Percentiles rank a stretch among this genome's conserved stretches.
Evolutionary conservation across 2,113 vertebrate species (phyloP).

Genomic region (Oplegnathus fasciatus): DNA sequence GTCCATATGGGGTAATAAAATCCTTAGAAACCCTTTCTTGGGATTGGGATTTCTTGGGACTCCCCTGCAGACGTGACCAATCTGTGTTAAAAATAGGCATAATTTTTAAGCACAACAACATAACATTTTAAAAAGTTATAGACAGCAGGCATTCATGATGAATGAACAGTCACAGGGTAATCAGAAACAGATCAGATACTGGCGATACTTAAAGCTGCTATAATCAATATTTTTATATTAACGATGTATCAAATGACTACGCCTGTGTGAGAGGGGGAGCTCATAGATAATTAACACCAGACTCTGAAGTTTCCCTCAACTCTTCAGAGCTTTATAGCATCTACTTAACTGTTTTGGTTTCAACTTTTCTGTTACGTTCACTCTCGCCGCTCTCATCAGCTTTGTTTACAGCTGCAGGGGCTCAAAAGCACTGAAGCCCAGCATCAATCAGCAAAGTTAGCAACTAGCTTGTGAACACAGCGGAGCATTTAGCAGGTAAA

Average conservation of each 20-base stretch:
- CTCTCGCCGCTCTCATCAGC: neutral
- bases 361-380: neutral
- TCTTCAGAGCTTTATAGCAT: neutral
- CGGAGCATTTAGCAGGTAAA: neutral
- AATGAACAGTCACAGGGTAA: neutral
- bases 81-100: neutral
- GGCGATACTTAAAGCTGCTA: neutral
- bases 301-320: neutral
- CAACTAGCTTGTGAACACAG: neutral
- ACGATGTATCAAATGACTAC: neutral
- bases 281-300: neutral
- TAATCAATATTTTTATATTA: conserved; percentile 12
- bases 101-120: neutral
- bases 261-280: neutral
- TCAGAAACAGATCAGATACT: neutral
- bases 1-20: neutral
- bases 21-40: conserved; percentile 19
- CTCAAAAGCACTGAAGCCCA: no score
- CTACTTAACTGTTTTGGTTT: conserved; percentile 13
- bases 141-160: neutral
- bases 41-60: neutral
- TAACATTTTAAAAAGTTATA: neutral
- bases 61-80: neutral
- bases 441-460: neutral
- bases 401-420: neutral